Conservation (phyloP, 2,888 invertebrate genomes). For the Drosophila algonquin region DNA sequence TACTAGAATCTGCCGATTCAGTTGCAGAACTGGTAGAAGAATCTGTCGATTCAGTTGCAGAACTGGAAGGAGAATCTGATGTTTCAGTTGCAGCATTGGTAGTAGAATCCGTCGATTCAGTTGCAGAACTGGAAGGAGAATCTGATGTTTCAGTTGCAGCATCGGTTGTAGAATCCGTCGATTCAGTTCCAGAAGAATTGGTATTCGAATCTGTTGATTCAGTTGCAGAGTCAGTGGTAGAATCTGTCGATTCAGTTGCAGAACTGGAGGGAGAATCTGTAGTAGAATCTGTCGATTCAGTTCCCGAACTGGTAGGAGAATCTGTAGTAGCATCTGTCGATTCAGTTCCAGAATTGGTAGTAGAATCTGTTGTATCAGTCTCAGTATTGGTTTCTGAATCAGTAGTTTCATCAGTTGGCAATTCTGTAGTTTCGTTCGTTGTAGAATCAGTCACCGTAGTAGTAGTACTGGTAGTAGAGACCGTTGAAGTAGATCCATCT, state of each 20-base stretch:
- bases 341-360: background rate
- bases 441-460: background rate
- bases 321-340: constrained; percentile 3
- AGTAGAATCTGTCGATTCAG: background rate
- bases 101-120: background rate
- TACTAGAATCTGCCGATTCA: background rate
- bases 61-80: background rate
- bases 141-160: background rate
- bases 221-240: background rate
- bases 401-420: background rate
- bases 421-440: background rate
- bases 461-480: too few species aligned
- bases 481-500: background rate
- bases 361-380: constrained; percentile 11
- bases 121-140: background rate
- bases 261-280: background rate
- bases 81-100: background rate
- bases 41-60: background rate
- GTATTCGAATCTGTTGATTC: background rate
- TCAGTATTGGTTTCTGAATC: background rate
- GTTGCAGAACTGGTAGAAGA: background rate
- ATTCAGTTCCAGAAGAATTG: background rate
- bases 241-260: background rate
- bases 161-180: background rate
- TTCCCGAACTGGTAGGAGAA: background rate